These are phyloP conservation scores for Eospalax fontanierii DNA, from an alignment of 2,797 vertebrate species.

Conservation along the genomic window DNA sequence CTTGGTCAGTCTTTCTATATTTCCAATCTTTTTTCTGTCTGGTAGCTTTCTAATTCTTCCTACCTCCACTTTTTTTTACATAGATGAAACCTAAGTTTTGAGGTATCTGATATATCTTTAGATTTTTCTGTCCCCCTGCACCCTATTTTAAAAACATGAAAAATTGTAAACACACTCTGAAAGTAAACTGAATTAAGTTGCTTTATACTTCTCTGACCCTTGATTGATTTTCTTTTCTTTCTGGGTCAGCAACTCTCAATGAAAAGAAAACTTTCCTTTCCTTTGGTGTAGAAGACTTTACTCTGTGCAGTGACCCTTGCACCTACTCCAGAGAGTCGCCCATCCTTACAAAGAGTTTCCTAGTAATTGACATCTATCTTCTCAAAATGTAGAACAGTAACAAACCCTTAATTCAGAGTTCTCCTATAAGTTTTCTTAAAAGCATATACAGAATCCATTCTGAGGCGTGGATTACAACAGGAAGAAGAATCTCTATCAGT, in stretches of 20 bases:
- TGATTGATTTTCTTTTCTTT: slow-evolving; percentile 41
- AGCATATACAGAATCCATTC: neutral
- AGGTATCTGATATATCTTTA: neutral
- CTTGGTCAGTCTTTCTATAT: neutral
- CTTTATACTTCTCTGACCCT: slow-evolving; percentile 55
- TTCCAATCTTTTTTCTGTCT: neutral
- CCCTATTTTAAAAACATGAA: slow-evolving; percentile 48
- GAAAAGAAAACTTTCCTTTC: neutral
- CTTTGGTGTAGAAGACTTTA: neutral
- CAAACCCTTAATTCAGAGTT: neutral
- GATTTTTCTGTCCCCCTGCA: neutral
- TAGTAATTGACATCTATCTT: neutral
- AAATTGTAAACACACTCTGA: slow-evolving; percentile 38
- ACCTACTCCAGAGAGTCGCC: neutral
- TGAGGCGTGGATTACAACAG: neutral
- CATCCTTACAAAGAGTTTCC: neutral
- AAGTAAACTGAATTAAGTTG: slow-evolving; percentile 73
- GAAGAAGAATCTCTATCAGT: neutral
- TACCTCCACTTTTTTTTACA: neutral
- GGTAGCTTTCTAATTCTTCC: neutral
- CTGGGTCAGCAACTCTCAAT: slow-evolving; percentile 62
- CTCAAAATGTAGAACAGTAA: neutral
- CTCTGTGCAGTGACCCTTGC: neutral
- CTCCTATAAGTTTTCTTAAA: neutral
- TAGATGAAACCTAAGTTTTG: neutral